phyloP scores from a whole-genome alignment of 2,797 vertebrate genomes.

The Sebastolobus alascanus region DNA sequence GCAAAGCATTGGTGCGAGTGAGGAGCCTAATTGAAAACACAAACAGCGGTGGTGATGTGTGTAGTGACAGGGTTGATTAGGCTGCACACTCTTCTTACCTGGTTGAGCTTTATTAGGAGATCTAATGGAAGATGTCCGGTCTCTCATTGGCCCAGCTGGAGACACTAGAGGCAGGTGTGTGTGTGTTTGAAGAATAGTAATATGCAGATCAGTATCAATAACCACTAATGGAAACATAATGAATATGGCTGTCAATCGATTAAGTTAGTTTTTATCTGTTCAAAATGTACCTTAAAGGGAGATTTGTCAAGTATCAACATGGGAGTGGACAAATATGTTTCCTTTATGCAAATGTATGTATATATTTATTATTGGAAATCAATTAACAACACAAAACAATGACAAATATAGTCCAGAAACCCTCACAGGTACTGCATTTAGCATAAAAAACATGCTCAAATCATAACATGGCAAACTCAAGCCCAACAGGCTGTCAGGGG shows the following conservation, averaged over 20 bases:
- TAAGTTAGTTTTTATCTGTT: too few relatives aligned
- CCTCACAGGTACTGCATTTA: too few relatives aligned
- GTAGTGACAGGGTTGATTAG: conserved; percentile 79
- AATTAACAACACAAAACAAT: too few relatives aligned
- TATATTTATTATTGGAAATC: too few relatives aligned
- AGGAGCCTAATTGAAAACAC: conserved; percentile 79
- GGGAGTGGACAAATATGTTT: too few relatives aligned
- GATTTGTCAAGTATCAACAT: too few relatives aligned
- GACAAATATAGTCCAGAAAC: too few relatives aligned
- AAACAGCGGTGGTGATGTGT: conserved; percentile 68
- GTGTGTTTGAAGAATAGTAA: not conserved
- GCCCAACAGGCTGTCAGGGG: too few relatives aligned
- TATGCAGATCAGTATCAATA: not conserved
- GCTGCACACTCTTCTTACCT: conserved; percentile 61
- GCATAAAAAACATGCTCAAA: too few relatives aligned
- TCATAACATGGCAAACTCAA: too few relatives aligned
- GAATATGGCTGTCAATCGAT: not conserved
- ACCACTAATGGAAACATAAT: not conserved
- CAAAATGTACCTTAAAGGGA: too few relatives aligned
- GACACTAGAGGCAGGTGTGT: not conserved
- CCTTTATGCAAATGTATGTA: too few relatives aligned
- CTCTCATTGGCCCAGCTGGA: conserved; percentile 55
- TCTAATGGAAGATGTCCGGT: conserved; percentile 73
- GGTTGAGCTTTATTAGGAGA: conserved; percentile 73
- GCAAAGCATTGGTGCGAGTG: conserved; percentile 33